Conservation (phyloP, 1,140 invertebrate species). For the Amyelois transitella region DNA sequence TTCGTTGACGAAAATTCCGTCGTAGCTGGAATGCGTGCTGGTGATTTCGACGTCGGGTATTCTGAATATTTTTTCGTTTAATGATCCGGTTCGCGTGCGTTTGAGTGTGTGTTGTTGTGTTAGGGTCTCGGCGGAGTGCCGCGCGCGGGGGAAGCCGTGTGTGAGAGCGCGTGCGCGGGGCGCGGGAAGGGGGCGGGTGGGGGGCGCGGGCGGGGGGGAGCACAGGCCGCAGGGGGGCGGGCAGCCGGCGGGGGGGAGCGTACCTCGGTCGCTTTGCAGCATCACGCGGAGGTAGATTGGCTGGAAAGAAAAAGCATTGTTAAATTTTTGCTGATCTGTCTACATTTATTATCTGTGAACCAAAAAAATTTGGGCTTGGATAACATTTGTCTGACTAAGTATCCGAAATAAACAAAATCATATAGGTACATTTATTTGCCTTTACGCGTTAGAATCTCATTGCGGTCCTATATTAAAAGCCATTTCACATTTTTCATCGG, state of each 20-base stretch:
- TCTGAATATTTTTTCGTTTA: constrained; percentile 45
- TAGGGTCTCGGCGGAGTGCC: constrained; percentile 35
- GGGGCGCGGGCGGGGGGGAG: constrained; percentile 44
- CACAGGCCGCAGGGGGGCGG: constrained; percentile 67
- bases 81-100: constrained; percentile 49
- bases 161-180: constrained; percentile 63
- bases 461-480: too few species aligned
- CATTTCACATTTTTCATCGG: too few species aligned
- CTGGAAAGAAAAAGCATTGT: constrained; percentile 75
- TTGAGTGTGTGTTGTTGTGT: constrained; percentile 48
- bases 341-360: too few species aligned
- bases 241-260: constrained; percentile 75
- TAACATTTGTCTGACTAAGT: too few species aligned
- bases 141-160: constrained; percentile 35
- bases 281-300: constrained; percentile 86
- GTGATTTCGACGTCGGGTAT: constrained; percentile 75
- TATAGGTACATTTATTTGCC: too few species aligned
- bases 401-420: too few species aligned
- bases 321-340: too few species aligned
- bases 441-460: too few species aligned
- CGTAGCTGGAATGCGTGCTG: constrained; percentile 58
- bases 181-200: constrained; percentile 64
- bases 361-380: too few species aligned
- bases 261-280: constrained; percentile 85
- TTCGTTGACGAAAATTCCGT: constrained; percentile 74